Conservation (phyloP, 2,888 invertebrate species). For the Agrilus biguttatus region DNA sequence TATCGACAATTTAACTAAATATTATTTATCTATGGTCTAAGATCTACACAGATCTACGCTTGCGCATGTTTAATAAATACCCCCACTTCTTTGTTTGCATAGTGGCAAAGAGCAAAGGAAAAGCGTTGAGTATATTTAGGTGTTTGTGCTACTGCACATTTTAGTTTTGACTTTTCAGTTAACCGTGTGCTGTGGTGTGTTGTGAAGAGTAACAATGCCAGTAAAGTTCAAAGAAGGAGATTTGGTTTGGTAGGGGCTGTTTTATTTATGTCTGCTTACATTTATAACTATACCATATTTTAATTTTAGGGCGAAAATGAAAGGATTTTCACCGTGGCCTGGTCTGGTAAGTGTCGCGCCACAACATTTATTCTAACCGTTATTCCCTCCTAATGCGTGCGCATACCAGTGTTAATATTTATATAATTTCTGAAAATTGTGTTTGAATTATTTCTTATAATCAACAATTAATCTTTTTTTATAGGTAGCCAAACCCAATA, state of each 20-base stretch:
- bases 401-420: constrained; percentile 10
- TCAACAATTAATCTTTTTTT: constrained; percentile 21
- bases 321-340: constrained; percentile 93
- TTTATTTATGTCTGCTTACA: constrained; percentile 6
- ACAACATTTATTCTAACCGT: constrained; percentile 29
- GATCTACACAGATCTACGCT: no score
- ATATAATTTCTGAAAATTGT: constrained; percentile 7
- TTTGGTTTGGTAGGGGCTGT: constrained; percentile 49
- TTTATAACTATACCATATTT: constrained; percentile 1
- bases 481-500: constrained; percentile 70
- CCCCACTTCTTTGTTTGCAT: no score
- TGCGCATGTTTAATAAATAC: no score
- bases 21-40: no score
- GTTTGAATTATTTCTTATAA: constrained; percentile 1
- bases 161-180: no score
- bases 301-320: constrained; percentile 89
- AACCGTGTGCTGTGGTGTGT: no score
- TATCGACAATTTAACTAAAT: no score
- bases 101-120: no score
- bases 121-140: no score
- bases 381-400: constrained; percentile 25
- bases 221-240: constrained; percentile 49
- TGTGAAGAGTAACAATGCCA: constrained; percentile 29
- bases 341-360: constrained; percentile 69
- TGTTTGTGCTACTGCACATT: no score